Evolutionary conservation across 1,140 invertebrate genomes (phyloP), one percentile per base, ranked within the genome.

Genomic region (Tachypleus tridentatus): DNA sequence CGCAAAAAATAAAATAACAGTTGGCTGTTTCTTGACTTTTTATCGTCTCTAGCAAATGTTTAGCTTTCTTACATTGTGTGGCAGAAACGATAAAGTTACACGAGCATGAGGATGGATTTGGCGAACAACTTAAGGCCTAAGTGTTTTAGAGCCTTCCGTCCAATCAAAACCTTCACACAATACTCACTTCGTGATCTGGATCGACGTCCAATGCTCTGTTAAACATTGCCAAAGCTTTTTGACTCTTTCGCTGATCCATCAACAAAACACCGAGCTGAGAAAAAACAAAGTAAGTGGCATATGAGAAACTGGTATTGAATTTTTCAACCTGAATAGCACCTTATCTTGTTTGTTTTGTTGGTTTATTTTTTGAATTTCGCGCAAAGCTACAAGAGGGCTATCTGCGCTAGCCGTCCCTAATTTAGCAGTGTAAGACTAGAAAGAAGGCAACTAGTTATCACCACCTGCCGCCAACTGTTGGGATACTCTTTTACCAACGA

Each of bases 181-280:
- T 7, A 56, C 60, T 69, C 64, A 78, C 77, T 70, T 73, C 72
- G 65, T 79, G 78, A n/a, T 76, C 73, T 53, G 79, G 78, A 62
- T 80, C 73, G 58, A 74, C 57, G n/a, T 64, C 64, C 3, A 80
- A 63, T 4, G 77, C 77, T 57, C 70, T 67, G 57, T 79, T 76
- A 74, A 80, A 80, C 53, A 73, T 67, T 4, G 70, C 57, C 10
- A 72, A 68, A 8, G 79, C 78, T 57, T 75, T 70, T 6, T 67
- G 51, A 11, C 67, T 69, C 6, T 74, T 66, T 1, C 74, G 73
- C 61, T 73, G 68, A 56, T 79, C 77, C 64, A 78, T 70, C 8
- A 72, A 66, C 3, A 80, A 76, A 60, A 80, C 76, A 51, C 77
- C 79, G 49, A 79, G 64, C 77, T 79, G 67, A 11, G 68, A 64